These are phyloP conservation scores for Oceanodroma tethys DNA, from an alignment of 2,113 vertebrate species.

Conservation along the genomic window DNA sequence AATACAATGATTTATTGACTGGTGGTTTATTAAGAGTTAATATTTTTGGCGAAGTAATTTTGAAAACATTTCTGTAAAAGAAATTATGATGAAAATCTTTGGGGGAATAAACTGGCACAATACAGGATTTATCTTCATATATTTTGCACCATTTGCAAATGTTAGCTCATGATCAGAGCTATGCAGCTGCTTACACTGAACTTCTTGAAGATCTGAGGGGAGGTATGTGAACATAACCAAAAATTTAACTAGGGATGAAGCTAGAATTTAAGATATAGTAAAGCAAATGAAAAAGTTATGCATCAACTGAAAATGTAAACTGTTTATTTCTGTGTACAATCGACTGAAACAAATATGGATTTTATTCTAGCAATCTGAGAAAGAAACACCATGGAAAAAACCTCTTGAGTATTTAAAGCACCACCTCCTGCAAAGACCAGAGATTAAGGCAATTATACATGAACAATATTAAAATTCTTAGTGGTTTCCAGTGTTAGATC, in stretches of 20 bases:
- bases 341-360: not conserved
- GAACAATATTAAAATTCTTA: slow-evolving; percentile 31
- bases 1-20: not conserved
- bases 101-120: not conserved
- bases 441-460: slow-evolving; percentile 6
- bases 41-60: not conserved
- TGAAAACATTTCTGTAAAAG: not conserved
- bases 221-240: not conserved
- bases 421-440: slow-evolving; percentile 42
- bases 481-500: not conserved
- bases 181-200: not conserved
- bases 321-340: slow-evolving; percentile 34
- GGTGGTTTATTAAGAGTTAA: not conserved
- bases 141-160: not conserved
- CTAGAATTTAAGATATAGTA: not conserved
- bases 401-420: not conserved
- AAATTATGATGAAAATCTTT: not conserved
- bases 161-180: not conserved
- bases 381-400: slow-evolving; percentile 24
- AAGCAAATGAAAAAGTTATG: slow-evolving; percentile 36
- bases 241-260: slow-evolving; percentile 31
- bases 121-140: not conserved
- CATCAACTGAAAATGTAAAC: not conserved
- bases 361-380: not conserved
- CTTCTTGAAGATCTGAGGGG: not conserved